Evolutionary conservation across 2,888 invertebrate species (phyloP).

Genomic region (Drepana falcataria): DNA sequence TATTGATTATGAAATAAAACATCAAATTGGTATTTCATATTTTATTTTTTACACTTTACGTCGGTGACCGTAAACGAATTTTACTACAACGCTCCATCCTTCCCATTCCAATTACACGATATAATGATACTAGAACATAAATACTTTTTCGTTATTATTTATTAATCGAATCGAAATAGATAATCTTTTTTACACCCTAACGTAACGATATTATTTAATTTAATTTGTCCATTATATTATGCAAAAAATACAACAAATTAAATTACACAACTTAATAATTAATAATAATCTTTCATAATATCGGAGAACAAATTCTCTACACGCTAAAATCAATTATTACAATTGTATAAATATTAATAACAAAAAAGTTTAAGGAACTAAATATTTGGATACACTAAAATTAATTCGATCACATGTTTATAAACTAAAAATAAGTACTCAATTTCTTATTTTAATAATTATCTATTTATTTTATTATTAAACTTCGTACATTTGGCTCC

Average conservation of each 20-base stretch:
- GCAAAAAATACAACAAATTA: constrained; percentile 74
- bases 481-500: constrained; percentile 73
- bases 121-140: constrained; percentile 78
- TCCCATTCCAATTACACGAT: constrained; percentile 69
- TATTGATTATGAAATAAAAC: constrained; percentile 46
- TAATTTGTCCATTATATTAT: constrained; percentile 76
- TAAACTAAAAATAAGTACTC: constrained; percentile 62
- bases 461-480: constrained; percentile 47
- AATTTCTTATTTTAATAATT: constrained; percentile 55
- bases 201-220: constrained; percentile 77
- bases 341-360: constrained; percentile 70
- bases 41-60: constrained; percentile 77
- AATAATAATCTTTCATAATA: constrained; percentile 56
- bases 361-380: constrained; percentile 73
- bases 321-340: constrained; percentile 48
- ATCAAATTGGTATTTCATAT: constrained; percentile 66
- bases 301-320: constrained; percentile 71
- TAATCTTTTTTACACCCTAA: constrained; percentile 79
- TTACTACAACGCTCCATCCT: constrained; percentile 73
- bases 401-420: constrained; percentile 67
- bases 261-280: constrained; percentile 70
- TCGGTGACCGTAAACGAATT: constrained; percentile 76
- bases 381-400: constrained; percentile 68
- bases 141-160: constrained; percentile 75
- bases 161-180: constrained; percentile 71